A percentile compares a stretch with the other conserved stretches of the same genome.
phyloP scores from a whole-genome alignment of 2,797 vertebrate genomes.

The Apogon talboti region DNA sequence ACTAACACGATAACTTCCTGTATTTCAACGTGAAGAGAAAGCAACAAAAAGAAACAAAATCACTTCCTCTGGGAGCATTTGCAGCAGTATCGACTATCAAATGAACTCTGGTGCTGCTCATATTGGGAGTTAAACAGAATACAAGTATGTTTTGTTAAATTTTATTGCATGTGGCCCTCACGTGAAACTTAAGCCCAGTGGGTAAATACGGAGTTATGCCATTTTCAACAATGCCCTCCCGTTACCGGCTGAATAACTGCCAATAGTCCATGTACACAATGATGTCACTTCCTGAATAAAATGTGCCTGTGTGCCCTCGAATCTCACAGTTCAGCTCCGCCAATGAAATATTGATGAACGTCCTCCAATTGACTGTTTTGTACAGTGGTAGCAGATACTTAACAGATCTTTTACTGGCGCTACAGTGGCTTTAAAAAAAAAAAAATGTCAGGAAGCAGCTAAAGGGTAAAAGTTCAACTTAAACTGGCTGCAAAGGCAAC shows the following conservation, averaged over 20 bases:
- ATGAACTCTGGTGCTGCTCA: conserved; percentile 73
- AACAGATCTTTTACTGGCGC: conserved; percentile 32
- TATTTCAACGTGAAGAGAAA: conserved; percentile 17
- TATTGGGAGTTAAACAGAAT: conserved; percentile 73
- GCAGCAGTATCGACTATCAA: conserved; percentile 80
- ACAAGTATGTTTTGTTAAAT: conserved; percentile 86
- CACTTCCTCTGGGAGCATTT: conserved; percentile 78
- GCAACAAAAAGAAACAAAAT: conserved; percentile 63
- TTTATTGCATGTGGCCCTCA: conserved; percentile 85
- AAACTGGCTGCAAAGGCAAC: conserved; percentile 30
- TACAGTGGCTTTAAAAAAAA: conserved; percentile 21
- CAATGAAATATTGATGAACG: conserved; percentile 67
- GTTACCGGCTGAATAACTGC: conserved; percentile 84
- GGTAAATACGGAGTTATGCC: conserved; percentile 86
- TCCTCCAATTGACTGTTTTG: conserved; percentile 14
- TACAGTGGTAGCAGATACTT: conserved; percentile 20
- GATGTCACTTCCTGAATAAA: conserved; percentile 92
- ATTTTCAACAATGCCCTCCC: conserved; percentile 89
- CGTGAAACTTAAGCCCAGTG: conserved; percentile 80
- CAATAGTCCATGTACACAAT: conserved; percentile 83
- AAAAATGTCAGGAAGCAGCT: conserved; percentile 34
- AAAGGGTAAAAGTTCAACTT: conserved; percentile 62
- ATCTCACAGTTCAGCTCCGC: conserved; percentile 63
- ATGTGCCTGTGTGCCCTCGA: conserved; percentile 76
- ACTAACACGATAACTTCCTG: conserved; percentile 59